Evolutionary conservation across 2,888 invertebrate genomes (phyloP), one percentile per base, ranked within the genome.

Genomic region (Tiliacea citrago): DNA sequence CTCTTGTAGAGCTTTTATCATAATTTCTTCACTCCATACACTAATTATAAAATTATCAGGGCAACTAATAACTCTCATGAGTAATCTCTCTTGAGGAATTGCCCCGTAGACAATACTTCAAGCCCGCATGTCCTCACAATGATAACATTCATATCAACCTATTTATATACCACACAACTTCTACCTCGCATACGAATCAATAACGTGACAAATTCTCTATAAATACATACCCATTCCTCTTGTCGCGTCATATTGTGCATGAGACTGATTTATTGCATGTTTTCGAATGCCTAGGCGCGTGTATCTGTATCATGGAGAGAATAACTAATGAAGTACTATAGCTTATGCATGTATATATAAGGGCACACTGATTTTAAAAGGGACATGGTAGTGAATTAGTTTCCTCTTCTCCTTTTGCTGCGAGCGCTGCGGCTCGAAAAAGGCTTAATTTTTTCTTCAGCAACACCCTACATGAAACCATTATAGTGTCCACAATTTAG

Each of bases 261-360:
- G 74, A 77, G 68, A 60, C 85, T 81, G 82, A 86, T 86, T 85
- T 86, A 86, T 82, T 61, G 63, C 77, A 68, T 86, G 84, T 85
- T 86, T 86, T 83, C 73, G 68, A 86, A 77, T 86, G 75, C 73
- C 69, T 76, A 79, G 55, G 35, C 71, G 77, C 73, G n/a, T 77
- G 79, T 76, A 62, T 77, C 57, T 62, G 55, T 63, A 65, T 47
- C 66, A 69, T 45, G n/a, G 73, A 83, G 61, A 5, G 58, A 67
- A 68, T 70, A 80, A 61, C 6, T 47, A 62, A 79, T 72, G 58
- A 49, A 83, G 39, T 51, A 6, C 24, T 60, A 24, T n/a, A 5
- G 24, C 9, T 49, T 24, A 16, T 10, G 9, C 58, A 21, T 42
- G 3, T 8, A 58, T 72, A 16, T 49, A 13, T 49, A 21, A 13